Evolutionary conservation across 37 sponge, comb jelly and placozoan species (phyloP), one percentile per base, ranked within the genome.

Genomic region (Beroe forskalii): DNA sequence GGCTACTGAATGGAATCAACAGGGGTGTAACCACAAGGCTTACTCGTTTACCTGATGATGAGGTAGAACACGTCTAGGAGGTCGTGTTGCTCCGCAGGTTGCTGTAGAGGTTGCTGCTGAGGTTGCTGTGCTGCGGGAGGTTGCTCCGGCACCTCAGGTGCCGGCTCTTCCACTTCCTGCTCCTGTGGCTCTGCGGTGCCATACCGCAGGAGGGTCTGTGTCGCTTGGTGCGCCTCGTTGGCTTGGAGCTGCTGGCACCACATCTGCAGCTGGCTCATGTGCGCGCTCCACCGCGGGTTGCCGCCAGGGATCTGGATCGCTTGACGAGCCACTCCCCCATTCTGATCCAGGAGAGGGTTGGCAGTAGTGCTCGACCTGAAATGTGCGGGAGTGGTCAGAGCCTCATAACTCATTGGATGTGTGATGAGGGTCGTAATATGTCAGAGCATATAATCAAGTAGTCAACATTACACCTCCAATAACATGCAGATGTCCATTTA

Each of bases 31-130:
- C n/a, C n/a, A n/a, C n/a, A n/a, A n/a, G n/a, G n/a, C n/a, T n/a
- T n/a, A n/a, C n/a, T 48, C 40, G 3, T 22, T 33, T 6, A 80
- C 86, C 86, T 80, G 44, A 80, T 80, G 30, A 80, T 80, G 35
- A 80, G 44, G 35, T 80, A 80, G 30, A 80, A 80, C 0, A 80
- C 86, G 30, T 80, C 86, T 2, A 80, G 30, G 1, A 80, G 22
- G 28, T 80, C 86, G 30, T 80, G 86, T 80, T 80, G 86, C 30
- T 80, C 86, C 44, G 28, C 86, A 44, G 86, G 86, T 23, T 80
- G 38, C 9, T 12, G 4, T 8, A 39, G 31, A 3, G 66, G 66
- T 63, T 19, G 66, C 4, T 6, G 66, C 38, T 69, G 72, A 2
- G 35, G 72, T 35, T 69, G 37, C 38, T 69, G 72, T 48, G 66